phyloP scores from a whole-genome alignment of 2,113 vertebrate genomes.

The Sylvia atricapilla region DNA sequence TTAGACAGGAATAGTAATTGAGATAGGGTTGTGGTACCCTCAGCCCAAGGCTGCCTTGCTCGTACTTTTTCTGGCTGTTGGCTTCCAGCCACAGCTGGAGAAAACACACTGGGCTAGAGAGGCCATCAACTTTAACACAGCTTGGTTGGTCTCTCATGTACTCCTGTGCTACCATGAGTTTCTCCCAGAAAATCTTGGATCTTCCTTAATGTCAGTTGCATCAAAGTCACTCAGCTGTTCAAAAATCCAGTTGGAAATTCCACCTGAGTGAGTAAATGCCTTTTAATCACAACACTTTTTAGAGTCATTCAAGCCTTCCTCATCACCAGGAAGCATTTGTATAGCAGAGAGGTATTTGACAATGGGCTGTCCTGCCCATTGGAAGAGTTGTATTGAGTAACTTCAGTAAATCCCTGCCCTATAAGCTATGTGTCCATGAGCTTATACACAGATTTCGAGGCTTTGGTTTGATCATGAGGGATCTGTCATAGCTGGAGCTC shows the following conservation, averaged over 20 bases:
- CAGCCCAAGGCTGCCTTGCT: background rate
- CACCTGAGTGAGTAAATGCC: constrained; percentile 4
- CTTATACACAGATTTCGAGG: background rate
- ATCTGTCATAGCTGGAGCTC: background rate
- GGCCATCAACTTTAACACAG: background rate
- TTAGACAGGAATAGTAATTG: accelerated
- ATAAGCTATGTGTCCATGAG: background rate
- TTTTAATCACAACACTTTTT: background rate
- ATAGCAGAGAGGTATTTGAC: constrained; percentile 13
- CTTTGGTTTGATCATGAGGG: background rate
- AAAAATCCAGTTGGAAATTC: background rate
- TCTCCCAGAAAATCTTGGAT: background rate
- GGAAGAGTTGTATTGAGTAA: background rate
- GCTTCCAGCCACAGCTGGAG: background rate
- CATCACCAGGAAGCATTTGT: constrained; percentile 45
- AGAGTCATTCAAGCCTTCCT: background rate
- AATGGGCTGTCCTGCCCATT: background rate
- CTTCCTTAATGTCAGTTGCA: background rate
- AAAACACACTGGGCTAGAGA: background rate
- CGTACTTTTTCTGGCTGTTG: background rate
- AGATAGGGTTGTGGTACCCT: background rate
- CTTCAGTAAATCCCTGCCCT: background rate
- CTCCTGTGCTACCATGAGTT: background rate
- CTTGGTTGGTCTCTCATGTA: accelerated
- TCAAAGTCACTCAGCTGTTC: background rate